Evolutionary conservation across 2,113 vertebrate genomes (phyloP), one percentile per base, ranked within the genome.

Genomic region (Aptenodytes patagonicus): DNA sequence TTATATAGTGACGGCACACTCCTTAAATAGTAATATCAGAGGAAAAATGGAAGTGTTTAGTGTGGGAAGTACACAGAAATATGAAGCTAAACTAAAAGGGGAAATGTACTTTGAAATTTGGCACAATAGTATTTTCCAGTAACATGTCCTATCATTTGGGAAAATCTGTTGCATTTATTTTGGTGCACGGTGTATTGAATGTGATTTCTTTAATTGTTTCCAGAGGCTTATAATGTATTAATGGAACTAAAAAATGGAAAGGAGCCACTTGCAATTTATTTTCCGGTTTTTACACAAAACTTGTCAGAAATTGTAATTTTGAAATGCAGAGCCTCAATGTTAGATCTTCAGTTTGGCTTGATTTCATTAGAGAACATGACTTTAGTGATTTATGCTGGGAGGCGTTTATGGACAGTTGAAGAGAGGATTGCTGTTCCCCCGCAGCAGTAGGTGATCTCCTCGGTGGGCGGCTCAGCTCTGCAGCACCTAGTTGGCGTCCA

Each of bases 381-480:
- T 44, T 12, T 0, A 16, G 46, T 20, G 55, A 22, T 78, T 65
- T 44, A 5, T 17, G 13, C 51, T 10, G 21, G 36, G 38, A 25
- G 8, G 51, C 1, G 1, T 78, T 38, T 44, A 16, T 4, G 8
- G 36, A 20, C 29, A 10, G 2, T 1, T 21, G 66, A 19, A 25
- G 75, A 34, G 79, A 47, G 58, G 77, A 21, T 6, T 55, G 52
- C 62, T 60, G 29, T 18, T 70, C 34, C 55, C 25, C 10, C 0
- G 2, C 13, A 60, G 32, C 29, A 0, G 0, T 7, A 4, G 0
- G 2, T 7, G 42, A 3, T 58, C 28, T 44, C 31, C 40, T 24
- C 3, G 2, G 49, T 28, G 47, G 42, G 44, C 25, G 28, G 31
- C 49, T 65, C 66, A 18, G 64, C 20, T 52, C 31, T 29, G 57